These are phyloP conservation scores for Carcina quercana DNA, from an alignment of 2,888 invertebrate species.

Conservation along the genomic window DNA sequence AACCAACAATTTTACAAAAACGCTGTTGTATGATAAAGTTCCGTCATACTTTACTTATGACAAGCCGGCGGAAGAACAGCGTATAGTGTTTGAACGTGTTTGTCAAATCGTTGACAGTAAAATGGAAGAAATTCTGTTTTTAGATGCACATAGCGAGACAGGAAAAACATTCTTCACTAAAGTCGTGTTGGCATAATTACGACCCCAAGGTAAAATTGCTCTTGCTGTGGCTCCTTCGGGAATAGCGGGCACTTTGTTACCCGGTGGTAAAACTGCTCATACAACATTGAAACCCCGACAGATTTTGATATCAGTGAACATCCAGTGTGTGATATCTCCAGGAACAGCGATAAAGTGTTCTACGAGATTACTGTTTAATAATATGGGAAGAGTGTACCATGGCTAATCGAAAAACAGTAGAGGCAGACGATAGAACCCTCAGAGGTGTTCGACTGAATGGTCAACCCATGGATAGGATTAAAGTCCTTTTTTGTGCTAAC, in stretches of 20 bases:
- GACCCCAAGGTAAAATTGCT: constrained; percentile 1
- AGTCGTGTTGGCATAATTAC: constrained; percentile 1
- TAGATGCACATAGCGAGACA: constrained; percentile 1
- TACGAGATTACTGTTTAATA: constrained; percentile 5
- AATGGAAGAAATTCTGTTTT: neutral
- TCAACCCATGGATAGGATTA: neutral
- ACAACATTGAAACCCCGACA: neutral
- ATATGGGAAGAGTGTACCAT: no score
- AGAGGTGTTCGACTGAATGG: neutral
- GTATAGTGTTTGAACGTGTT: neutral
- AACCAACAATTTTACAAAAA: constrained; percentile 31
- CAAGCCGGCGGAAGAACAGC: neutral
- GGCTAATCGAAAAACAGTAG: constrained; percentile 16
- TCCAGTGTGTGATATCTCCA: neutral
- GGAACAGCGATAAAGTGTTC: constrained; percentile 1
- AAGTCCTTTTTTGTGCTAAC: neutral
- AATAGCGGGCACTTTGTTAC: neutral
- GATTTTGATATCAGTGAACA: neutral
- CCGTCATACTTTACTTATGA: constrained; percentile 18
- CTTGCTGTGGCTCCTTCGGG: constrained; percentile 1
- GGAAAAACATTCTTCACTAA: constrained; percentile 5
- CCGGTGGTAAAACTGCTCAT: neutral
- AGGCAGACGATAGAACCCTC: neutral
- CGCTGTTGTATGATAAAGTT: constrained; percentile 30
- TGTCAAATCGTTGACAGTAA: neutral